Base-by-base conservation (phyloP, 2,113 vertebrate species). In the Dipodomys stephensi region DNA sequence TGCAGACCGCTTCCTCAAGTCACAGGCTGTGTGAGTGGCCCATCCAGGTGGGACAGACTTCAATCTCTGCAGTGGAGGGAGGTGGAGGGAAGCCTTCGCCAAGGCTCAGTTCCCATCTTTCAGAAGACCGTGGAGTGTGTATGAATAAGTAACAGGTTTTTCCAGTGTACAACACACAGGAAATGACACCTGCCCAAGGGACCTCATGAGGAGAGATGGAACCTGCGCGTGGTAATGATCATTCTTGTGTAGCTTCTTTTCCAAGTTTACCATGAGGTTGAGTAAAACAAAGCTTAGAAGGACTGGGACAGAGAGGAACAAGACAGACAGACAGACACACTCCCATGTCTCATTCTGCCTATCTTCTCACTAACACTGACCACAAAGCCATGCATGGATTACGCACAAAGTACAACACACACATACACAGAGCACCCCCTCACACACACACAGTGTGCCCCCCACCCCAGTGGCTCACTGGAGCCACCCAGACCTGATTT, bases 91-190 rank as follows among this genome's bases (percentile, higher is more conserved):
- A 39, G 39, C 39, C 39, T 39, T 39, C 39, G 5, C 39, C 39
- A 39, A 39, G 39, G 39, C 39, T 39, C 39, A 39, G 39, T 39
- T 39, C 39, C 39, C 39, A 97, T 88, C 95, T 95, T 97, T 96
- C 62, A 67, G 91, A 89, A 91, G 94, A 73, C 76, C 94, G 87
- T 44, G 77, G 83, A 87, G 69, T 60, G 91, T 95, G 91, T 15
- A 60, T 32, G 65, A 88, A 98, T 97, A 98, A 98, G 97, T 97
- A 97, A 30, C 67, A 94, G 46, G 76, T 97, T 72, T 91, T 86
- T 30, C 18, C 87, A 39, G 77, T 32, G 57, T 30, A 86, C 62
- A 25, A 83, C 9, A 77, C 28, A 84, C 20, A 73, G 79, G 92
- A 97, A 94, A 96, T 92, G 88, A 10, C 92, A 95, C 88, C 27